Evolutionary conservation across 2,797 vertebrate species (phyloP), one percentile per base, ranked within the genome.

Genomic region (Saxicola maurus): DNA sequence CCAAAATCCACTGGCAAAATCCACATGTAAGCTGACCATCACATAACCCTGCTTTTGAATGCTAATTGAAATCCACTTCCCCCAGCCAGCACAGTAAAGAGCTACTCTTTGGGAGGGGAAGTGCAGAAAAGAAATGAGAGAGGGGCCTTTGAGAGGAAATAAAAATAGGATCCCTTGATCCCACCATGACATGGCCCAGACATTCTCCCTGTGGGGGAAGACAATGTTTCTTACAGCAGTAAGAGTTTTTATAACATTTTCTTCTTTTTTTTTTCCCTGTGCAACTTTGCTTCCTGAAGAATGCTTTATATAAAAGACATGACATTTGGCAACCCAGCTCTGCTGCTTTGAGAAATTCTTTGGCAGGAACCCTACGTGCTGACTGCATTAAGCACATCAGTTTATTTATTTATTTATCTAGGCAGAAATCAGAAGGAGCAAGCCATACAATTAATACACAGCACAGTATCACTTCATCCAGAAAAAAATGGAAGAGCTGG

Each of bases 281-380:
- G 72, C 82, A 94, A 93, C 83, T 91, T 49, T 64, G 82, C 69
- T 96, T 96, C 94, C 93, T 95, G 93, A 94, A 95, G 77, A 95
- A 94, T 59, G 86, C 78, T 95, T 94, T 93, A 77, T 82, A 89
- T 82, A 96, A 95, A 93, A 96, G 93, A 96, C 82, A 81, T 75
- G 90, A 95, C 93, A 94, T 95, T 96, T 95, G 93, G 93, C 92
- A 96, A 91, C 69, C 64, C 66, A 79, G 76, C 73, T 89, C 64
- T 87, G 76, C 67, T 59, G 86, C 82, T 93, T 71, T 71, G 84
- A 84, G 94, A 94, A 96, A 95, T 87, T 91, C 85, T 92, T 91
- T 94, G 91, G 95, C 91, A 96, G 92, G 86, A 52, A 68, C 88
- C 82, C 90, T 87, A 67, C 9, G 51, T 79, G 91, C 86, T 91